Conservation (phyloP, 2,888 invertebrate genomes). For the Galeopsomyia nigrocyanea region DNA sequence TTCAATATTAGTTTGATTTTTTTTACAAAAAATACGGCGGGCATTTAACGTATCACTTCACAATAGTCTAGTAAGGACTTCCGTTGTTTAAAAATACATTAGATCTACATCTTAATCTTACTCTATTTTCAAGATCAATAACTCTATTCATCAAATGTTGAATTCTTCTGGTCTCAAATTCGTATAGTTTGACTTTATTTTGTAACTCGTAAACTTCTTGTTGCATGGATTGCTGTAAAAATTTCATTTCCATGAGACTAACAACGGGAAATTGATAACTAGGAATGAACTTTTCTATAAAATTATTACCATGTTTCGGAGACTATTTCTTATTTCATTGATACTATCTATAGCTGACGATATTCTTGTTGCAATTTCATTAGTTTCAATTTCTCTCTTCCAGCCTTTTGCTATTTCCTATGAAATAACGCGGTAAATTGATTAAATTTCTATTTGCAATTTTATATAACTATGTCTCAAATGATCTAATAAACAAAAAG, state of each 20-base stretch:
- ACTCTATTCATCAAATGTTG: slow-evolving; percentile 62
- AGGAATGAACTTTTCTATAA: slow-evolving; percentile 13
- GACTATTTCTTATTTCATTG: slow-evolving; percentile 60
- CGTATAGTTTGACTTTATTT: slow-evolving; percentile 61
- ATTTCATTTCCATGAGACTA: background rate
- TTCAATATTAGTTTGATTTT: no score
- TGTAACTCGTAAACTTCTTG: slow-evolving; percentile 62
- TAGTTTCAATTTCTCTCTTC: slow-evolving; percentile 60
- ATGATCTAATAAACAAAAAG: slow-evolving; percentile 4
- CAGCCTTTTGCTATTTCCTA: slow-evolving; percentile 63
- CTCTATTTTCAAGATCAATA: slow-evolving; percentile 60
- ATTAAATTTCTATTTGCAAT: background rate
- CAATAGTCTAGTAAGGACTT: slow-evolving; percentile 15
- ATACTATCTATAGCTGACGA: slow-evolving; percentile 62
- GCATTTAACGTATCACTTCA: slow-evolving; percentile 13
- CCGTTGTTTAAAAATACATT: slow-evolving; percentile 31
- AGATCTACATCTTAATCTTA: slow-evolving; percentile 60
- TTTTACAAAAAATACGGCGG: slow-evolving; percentile 25
- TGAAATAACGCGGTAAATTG: slow-evolving; percentile 14
- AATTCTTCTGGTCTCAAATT: slow-evolving; percentile 61
- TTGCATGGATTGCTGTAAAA: slow-evolving; percentile 62
- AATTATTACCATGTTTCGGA: slow-evolving; percentile 61
- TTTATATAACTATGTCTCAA: background rate
- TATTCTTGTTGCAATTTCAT: slow-evolving; percentile 60
- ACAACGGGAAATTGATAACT: slow-evolving; percentile 11